Evolutionary conservation across 2,113 vertebrate genomes (phyloP), one percentile per base, ranked within the genome.

Genomic region (Odobenus rosmarus): DNA sequence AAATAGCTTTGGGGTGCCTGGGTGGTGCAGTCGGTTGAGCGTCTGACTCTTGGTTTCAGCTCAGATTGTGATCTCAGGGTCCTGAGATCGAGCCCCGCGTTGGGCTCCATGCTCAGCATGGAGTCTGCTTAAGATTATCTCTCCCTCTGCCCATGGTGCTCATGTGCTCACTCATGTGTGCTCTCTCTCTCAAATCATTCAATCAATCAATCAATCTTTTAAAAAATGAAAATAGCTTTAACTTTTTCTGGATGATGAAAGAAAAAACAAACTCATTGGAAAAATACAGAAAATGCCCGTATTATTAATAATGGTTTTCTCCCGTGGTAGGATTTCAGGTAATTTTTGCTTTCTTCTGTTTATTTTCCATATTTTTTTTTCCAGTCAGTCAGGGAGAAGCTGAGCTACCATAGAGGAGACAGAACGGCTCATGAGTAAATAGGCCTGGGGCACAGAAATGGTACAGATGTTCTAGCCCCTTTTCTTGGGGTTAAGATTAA

Each of bases 301-400:
- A 49, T 96, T 92, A 88, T 69, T 87, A 77, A 42, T 76, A 77
- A 77, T 85, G 49, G 1, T 72, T 96, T 95, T 90, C 55, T 85
- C 7, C 67, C 28, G 23, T 81, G 19, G 16, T 74, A 6, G 1
- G 23, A 83, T 88, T 84, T 90, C 62, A 10, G 7, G 14, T 77
- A 46, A 61, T 88, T 84, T 90, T 72, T n/a, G 36, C 61, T 64
- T 81, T 82, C 46, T 55, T 87, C 87, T 83, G 13, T 87, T 85
- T 51, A 55, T 96, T 69, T 91, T 82, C 23, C 11, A 15, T 59
- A 64, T 59, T 91, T 95, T 81, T 81, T 90, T 31, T 14, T 3
- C 36, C 31, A 53, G 1, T 15, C 14, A 79, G 12, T 77, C 1
- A 46, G 46, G 26, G 10, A 64, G 69, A 72, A 90, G 9, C 4